Percentiles rank a stretch among this genome's conserved stretches.
Conservation (phyloP, 2,113 vertebrate species). For the Balaeniceps rex region DNA sequence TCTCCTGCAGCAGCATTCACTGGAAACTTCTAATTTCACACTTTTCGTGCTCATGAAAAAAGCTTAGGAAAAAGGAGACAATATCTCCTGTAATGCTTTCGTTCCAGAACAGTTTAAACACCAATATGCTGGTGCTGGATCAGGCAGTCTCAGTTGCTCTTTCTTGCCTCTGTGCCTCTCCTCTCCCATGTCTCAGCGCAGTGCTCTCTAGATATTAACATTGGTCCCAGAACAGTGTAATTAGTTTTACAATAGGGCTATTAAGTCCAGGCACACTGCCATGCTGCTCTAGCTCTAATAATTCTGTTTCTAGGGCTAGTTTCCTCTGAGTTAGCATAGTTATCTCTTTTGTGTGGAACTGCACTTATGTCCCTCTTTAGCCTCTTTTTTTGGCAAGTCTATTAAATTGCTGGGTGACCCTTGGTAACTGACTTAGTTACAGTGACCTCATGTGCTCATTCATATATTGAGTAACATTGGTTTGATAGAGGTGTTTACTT, state of each 20-base stretch:
- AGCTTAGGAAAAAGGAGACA: neutral
- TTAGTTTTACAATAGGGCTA: slow-evolving; percentile 29
- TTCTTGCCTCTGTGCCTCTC: neutral
- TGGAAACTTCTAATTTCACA: neutral
- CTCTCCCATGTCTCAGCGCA: neutral
- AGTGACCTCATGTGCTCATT: neutral
- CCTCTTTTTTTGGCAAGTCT: neutral
- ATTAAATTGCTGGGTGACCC: neutral
- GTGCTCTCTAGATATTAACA: neutral
- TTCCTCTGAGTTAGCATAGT: neutral
- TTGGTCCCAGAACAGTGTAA: neutral
- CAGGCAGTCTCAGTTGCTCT: neutral
- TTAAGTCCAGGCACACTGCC: slow-evolving; percentile 37
- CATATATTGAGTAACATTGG: neutral
- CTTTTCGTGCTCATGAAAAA: neutral
- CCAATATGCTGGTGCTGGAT: neutral
- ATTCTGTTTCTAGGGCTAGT: slow-evolving; percentile 18
- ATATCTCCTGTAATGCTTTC: neutral
- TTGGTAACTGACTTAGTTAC: neutral
- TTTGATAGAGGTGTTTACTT: neutral
- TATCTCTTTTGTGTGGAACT: neutral
- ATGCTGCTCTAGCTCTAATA: neutral
- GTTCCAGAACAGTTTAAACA: neutral
- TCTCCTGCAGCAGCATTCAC: neutral
- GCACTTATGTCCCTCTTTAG: neutral